These are phyloP conservation scores for Enteromius viviparus DNA, from an alignment of 2,797 vertebrate genomes.

Conservation along the genomic window DNA sequence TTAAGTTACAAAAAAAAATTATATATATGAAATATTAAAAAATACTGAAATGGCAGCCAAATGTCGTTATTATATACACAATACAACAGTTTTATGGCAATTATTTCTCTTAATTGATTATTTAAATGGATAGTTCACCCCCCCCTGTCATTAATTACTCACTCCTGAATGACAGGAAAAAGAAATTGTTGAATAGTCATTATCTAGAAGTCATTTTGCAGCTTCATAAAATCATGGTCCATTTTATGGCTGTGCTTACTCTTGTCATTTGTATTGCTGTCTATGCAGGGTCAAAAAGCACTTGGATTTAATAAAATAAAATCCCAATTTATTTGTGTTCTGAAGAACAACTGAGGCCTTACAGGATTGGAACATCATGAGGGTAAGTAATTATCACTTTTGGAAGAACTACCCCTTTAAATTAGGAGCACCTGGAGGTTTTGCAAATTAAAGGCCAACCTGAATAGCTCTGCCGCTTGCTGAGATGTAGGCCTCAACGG, in stretches of 20 bases:
- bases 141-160: too few species aligned
- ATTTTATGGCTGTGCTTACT: not conserved
- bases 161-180: too few species aligned
- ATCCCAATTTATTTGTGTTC: not conserved
- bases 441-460: conserved; percentile 69
- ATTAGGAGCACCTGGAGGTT: not conserved
- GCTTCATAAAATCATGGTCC: too few species aligned
- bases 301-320: too few species aligned
- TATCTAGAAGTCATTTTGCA: not conserved
- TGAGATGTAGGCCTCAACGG: conserved; percentile 95
- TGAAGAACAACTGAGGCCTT: not conserved
- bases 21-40: not conserved
- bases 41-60: not conserved
- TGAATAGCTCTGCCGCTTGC: conserved; percentile 96
- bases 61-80: not conserved
- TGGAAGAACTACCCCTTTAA: not conserved
- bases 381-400: not conserved
- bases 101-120: not conserved
- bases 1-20: too few species aligned
- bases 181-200: too few species aligned
- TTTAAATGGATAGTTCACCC: not conserved
- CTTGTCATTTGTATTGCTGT: not conserved
- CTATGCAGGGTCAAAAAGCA: not conserved
- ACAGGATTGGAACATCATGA: not conserved
- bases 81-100: not conserved